Conservation (phyloP, 1,140 invertebrate genomes). For the Rhagoletis pomonella region DNA sequence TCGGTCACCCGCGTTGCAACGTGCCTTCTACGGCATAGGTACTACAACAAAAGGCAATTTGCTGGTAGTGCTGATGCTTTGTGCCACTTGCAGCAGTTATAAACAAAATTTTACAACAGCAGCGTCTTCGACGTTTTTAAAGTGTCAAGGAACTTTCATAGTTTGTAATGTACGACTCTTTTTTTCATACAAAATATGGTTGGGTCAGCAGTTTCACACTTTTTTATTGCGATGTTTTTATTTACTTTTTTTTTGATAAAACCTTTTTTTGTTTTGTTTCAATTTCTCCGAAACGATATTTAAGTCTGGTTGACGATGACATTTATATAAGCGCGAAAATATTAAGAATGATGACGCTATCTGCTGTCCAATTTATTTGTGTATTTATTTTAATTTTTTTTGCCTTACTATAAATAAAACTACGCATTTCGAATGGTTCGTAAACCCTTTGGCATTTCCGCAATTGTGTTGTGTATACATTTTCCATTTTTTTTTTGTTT, state of each 20-base stretch:
- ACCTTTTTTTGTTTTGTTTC: not conserved
- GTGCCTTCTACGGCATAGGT: not conserved
- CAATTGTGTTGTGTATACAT: not conserved
- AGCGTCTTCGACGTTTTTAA: not conserved
- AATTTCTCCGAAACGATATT: not conserved
- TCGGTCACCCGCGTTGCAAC: not conserved
- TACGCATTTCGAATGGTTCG: slow-evolving; percentile 28
- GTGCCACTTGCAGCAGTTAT: slow-evolving; percentile 7
- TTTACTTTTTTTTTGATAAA: not conserved
- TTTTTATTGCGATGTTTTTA: not conserved
- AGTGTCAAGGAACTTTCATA: slow-evolving; percentile 40
- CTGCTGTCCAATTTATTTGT: not conserved
- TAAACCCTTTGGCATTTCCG: slow-evolving; percentile 37
- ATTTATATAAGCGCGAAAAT: not conserved
- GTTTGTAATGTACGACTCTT: not conserved
- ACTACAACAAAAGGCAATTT: not conserved
- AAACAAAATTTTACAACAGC: not conserved
- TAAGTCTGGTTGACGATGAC: not conserved
- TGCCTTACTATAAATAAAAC: not conserved
- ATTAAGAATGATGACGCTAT: not conserved
- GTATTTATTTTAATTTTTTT: not conserved
- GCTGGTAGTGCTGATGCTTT: not conserved
- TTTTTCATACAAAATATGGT: not conserved
- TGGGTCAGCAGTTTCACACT: not conserved
- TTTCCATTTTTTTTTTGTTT: not conserved